Percentiles rank a stretch among this genome's conserved stretches.
phyloP scores from a whole-genome alignment of 2,888 invertebrate species.

The Sphecodes monilicornis region DNA sequence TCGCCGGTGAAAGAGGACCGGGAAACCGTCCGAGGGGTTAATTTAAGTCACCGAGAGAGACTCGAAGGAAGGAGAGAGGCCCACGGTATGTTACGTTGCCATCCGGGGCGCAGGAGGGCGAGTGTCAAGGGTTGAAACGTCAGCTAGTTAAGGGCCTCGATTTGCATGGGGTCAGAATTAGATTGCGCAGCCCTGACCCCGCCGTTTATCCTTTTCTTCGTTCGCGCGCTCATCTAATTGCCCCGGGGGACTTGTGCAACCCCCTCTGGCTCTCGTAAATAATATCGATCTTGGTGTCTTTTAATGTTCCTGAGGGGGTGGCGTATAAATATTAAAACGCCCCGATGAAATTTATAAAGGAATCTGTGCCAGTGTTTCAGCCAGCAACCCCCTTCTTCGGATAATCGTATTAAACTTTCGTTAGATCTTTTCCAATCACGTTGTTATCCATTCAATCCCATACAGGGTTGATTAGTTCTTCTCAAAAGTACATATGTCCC shows the following conservation, averaged over 20 bases:
- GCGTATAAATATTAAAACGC: slow-evolving; percentile 7
- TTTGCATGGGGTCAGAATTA: slow-evolving; percentile 76
- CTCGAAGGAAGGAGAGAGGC: neutral
- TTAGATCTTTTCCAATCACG: neutral
- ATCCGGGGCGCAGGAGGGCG: slow-evolving; percentile 57
- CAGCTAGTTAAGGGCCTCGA: slow-evolving; percentile 72
- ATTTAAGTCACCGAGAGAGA: slow-evolving; percentile 59
- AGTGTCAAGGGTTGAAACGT: slow-evolving; percentile 73
- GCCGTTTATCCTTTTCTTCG: slow-evolving; percentile 69
- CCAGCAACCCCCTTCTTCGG: neutral
- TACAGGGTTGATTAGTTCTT: neutral
- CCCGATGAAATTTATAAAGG: slow-evolving; percentile 8
- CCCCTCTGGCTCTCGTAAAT: slow-evolving; percentile 43
- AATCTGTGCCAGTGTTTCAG: neutral
- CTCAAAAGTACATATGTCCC: too few relatives aligned
- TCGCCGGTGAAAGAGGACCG: slow-evolving; percentile 7
- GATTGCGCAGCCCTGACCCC: slow-evolving; percentile 72
- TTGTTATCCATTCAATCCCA: neutral
- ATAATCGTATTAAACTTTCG: neutral
- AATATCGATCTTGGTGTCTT: slow-evolving; percentile 35
- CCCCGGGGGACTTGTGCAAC: slow-evolving; percentile 38
- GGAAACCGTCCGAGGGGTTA: slow-evolving; percentile 60
- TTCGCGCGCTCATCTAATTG: slow-evolving; percentile 63
- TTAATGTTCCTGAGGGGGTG: neutral
- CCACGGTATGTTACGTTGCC: slow-evolving; percentile 44